Base-by-base conservation (phyloP, 2,113 vertebrate genomes). In the Heterotilapia buettikoferi region DNA sequence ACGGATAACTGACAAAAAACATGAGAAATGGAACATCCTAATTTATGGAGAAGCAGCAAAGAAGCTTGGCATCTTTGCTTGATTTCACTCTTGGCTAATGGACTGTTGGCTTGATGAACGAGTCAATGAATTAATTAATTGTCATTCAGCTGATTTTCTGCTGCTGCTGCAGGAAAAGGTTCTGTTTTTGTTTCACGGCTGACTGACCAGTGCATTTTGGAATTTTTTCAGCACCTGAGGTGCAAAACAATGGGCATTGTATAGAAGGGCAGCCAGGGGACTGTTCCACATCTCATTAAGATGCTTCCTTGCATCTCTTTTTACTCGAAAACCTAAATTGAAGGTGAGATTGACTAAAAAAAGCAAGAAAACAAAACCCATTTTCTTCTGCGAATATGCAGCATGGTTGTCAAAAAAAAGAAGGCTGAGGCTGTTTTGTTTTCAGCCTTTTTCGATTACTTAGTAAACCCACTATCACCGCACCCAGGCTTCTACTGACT, bases 241-340 rank as follows among this genome's bases (percentile, higher is more conserved):
- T 31, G 33, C 36, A 63, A 89, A 94, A 95, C 91, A 93, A 89
- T 87, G 76, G 84, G 31, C 29, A 54, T 76, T 84, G 73, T 80
- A 83, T 21, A 47, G 50, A 84, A n/a, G 52, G 18, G 52, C 71
- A 83, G 76, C 63, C 57, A 83, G 57, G 40, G 88, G 50, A 82
- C 43, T 11, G 76, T 47, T 85, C 68, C 66, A 54, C 63, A 50
- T 84, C 90, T 90, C 83, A 93, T 94, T 94, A 84, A 56, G 66
- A 90, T 80, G 50, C 85, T 61, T 63, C 88, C 45, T 83, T 5
- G 11, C 57, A 71, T 92, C 86, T 86, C 66, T 56, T 83, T 83
- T 83, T 87, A 56, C 66, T 86, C 53, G 5, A 80, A 68, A 91
- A 88, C 50, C 9, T 73, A 82, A 89, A 92, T 52, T 84, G 57